Conservation (phyloP, 2,888 invertebrate genomes). For the Lithodes maja region DNA sequence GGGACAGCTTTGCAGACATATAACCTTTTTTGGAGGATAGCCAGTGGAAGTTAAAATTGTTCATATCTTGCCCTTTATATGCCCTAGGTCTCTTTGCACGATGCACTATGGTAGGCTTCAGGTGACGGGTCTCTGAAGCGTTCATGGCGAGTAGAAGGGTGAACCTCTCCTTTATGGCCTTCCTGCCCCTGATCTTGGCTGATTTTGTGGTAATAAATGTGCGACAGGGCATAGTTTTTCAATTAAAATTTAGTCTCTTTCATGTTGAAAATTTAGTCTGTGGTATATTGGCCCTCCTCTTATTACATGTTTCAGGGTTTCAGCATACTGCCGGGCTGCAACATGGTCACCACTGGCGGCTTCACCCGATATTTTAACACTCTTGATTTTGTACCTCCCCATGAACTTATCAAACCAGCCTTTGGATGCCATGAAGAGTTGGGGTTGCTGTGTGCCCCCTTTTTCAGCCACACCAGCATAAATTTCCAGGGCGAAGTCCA, state of each 20-base stretch:
- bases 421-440: no score
- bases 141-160: no score
- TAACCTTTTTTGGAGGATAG: no score
- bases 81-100: slow-evolving; percentile 13
- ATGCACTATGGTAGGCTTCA: slow-evolving; percentile 26
- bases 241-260: background rate
- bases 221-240: slow-evolving; percentile 15
- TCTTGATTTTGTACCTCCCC: background rate
- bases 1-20: background rate
- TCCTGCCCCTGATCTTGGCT: no score
- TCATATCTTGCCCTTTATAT: background rate
- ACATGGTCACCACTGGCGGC: slow-evolving; percentile 3
- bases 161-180: no score
- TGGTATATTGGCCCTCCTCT: background rate
- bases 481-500: background rate
- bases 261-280: no score
- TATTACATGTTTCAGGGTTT: background rate
- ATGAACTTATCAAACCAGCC: no score
- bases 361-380: slow-evolving; percentile 24
- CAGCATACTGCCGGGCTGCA: slow-evolving; percentile 10
- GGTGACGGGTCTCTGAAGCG: background rate
- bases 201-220: slow-evolving; percentile 3
- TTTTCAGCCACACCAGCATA: background rate
- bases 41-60: slow-evolving; percentile 25
- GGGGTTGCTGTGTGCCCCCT: background rate